Base-by-base conservation (phyloP, 2,113 vertebrate species). In the Aegithalos caudatus region DNA sequence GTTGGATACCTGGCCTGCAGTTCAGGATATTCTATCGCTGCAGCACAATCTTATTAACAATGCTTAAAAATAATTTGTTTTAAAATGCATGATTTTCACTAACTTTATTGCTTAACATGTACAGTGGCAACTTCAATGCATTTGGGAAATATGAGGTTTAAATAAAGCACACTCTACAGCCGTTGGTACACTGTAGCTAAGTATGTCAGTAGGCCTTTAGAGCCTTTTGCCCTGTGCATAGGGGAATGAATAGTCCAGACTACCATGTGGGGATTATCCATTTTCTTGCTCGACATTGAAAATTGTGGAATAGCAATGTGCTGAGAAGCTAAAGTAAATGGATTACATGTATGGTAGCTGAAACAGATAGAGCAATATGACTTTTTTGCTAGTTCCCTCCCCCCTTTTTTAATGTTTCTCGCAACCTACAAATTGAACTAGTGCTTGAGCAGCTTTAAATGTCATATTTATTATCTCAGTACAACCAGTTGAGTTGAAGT, bases 1-100 rank as follows among this genome's bases (percentile, higher is more conserved):
- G 95, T 97, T 97, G 97, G 97, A 97, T 97, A 97, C 96, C 97
- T 98, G 97, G 97, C 98, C 97, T 97, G 97, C 98, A 96, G 97
- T 97, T 96, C 96, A 96, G 97, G 97, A 95, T 97, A 97, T 94
- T 91, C 87, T 94, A 94, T 96, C 21, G 95, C 98, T 96, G 97
- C 98, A 96, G 97, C 97, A 97, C 97, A 95, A 85, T 97, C 97
- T 96, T 94, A 94, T 88, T 95, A 97, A 97, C 96, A 94, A 97
- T 79, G 97, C 98, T 97, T 94, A 82, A 96, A 53, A 95, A 95
- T 95, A 81, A 97, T 97, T 98, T 97, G 96, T 98, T 98, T 98
- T 98, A 97, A 98, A 97, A 97, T 99, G 99, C 99, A 99, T 99
- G 98, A 97, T 97, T 98, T 97, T 95, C 97, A 96, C 97, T 93